Percentiles rank a stretch among this genome's conserved stretches.
Conservation (phyloP, 2,113 vertebrate species). For the Synchiropus splendidus region DNA sequence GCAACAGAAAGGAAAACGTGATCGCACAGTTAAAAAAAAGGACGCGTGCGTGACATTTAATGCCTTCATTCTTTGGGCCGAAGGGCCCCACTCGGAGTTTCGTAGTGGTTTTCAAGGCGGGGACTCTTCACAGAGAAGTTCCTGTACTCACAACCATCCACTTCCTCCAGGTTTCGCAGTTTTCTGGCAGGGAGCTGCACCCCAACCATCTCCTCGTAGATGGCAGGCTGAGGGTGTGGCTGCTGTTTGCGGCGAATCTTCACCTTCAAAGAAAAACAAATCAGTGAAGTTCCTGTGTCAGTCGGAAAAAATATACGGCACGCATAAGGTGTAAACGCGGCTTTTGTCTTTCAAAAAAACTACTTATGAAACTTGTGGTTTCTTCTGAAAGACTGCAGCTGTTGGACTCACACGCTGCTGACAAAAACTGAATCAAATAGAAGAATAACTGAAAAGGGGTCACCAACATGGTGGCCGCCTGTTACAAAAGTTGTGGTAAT, state of each 20-base stretch:
- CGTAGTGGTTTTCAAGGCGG: slow-evolving; percentile 47
- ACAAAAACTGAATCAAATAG: no score
- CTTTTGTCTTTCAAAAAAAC: no score
- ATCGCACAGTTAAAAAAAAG: no score
- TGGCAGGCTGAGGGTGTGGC: slow-evolving; percentile 20
- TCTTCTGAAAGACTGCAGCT: background rate
- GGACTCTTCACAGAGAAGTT: slow-evolving; percentile 21
- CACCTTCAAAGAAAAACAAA: slow-evolving; percentile 39
- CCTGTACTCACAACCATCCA: slow-evolving; percentile 35
- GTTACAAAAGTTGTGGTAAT: no score
- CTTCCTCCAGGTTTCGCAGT: slow-evolving; percentile 24
- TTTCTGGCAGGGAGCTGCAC: background rate
- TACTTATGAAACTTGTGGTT: slow-evolving; percentile 3
- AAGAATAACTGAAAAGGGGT: no score
- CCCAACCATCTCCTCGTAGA: slow-evolving; percentile 67
- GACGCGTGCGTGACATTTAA: no score
- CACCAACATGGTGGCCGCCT: no score
- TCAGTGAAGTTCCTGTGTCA: slow-evolving; percentile 32
- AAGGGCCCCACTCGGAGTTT: slow-evolving; percentile 25
- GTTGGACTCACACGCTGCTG: no score
- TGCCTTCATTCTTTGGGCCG: no score
- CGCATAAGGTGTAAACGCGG: no score
- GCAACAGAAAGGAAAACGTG: no score
- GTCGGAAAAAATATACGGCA: no score
- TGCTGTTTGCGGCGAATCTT: slow-evolving; percentile 14